Base-by-base conservation (phyloP, 2,888 invertebrate genomes). In the Corythucha ciliata region DNA sequence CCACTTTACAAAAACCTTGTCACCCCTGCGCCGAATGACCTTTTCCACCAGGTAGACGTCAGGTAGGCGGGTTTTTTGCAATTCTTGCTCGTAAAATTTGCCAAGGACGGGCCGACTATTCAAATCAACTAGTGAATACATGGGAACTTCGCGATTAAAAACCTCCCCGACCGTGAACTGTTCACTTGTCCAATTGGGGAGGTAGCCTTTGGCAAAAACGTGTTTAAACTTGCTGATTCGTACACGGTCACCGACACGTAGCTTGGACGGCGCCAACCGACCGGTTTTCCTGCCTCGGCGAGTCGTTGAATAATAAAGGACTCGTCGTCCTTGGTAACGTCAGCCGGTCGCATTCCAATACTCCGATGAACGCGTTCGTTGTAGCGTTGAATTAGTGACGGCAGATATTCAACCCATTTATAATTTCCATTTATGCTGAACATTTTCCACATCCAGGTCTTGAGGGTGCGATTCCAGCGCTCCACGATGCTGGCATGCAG, bases 121-220 rank as follows among this genome's bases (percentile, higher is more conserved):
- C 3, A 32, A 18, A 14, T 45, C 45, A 5, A 8, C 32, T 5
- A 45, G 4, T n/a, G 27, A 10, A 18, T 45, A 45, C 4, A 12
- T 45, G 18, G 33, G 32, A 4, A 32, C 18, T n/a, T 7, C 29
- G 4, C 64, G 64, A 25, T 58, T 57, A 18, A 62, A 48, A 4
- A 65, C 58, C 60, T 62, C 59, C 8, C 12, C 24, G 25, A 67
- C 58, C 47, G 54, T 62, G 54, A 66, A 68, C 41, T 68, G 53
- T 55, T 67, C 66, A 1, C 63, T 63, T 1, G 63, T 56, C 65
- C 66, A 68, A 51, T 64, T 65, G 0, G 64, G 63, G 7, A 61
- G 62, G 40, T 64, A 68, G 7, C 64, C 64, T 59, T 67, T 66
- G 10, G 61, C 61, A 54, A 66, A 66, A 4, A 62, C 33, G 16